Percentiles rank a stretch among this genome's conserved stretches.
phyloP scores from a whole-genome alignment of 2,113 vertebrate genomes.

The Seriola rivoliana region DNA sequence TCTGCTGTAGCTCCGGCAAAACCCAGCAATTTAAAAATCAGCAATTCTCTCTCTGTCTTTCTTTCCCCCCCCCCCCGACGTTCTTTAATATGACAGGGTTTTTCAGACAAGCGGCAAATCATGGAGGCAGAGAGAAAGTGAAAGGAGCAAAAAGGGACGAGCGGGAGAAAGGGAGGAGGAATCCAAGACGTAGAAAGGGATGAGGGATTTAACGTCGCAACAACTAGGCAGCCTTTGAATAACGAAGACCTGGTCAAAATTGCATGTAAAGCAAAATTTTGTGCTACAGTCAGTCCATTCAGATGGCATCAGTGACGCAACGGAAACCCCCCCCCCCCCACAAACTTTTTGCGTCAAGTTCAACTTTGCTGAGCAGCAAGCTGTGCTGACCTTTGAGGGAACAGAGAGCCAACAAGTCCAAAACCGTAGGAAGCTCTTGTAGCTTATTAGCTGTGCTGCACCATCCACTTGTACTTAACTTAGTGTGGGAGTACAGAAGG shows the following conservation, averaged over 20 bases:
- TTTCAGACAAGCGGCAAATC: not conserved
- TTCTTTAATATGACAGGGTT: not conserved
- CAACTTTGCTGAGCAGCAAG: not conserved
- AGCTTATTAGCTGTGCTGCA: not conserved
- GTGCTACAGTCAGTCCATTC: too few relatives aligned
- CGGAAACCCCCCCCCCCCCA: not conserved
- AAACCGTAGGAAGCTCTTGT: not conserved
- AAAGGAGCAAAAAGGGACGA: not conserved
- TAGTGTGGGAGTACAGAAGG: not conserved
- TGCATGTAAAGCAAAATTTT: too few relatives aligned
- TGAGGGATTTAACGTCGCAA: not conserved
- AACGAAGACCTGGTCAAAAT: not conserved
- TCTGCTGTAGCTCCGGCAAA: constrained; percentile 17
- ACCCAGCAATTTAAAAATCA: constrained; percentile 4
- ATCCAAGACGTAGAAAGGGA: not conserved
- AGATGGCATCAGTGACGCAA: not conserved
- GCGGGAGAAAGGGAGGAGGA: not conserved
- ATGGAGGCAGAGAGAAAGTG: not conserved
- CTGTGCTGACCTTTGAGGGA: not conserved
- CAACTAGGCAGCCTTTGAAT: not conserved
- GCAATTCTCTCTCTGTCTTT: not conserved
- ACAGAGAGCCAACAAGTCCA: not conserved
- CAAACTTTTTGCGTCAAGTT: not conserved
- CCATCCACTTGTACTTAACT: too few relatives aligned
- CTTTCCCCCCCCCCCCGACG: not conserved